phyloP scores from a whole-genome alignment of 2,888 invertebrate genomes.

The Lasioglossum malachurum region DNA sequence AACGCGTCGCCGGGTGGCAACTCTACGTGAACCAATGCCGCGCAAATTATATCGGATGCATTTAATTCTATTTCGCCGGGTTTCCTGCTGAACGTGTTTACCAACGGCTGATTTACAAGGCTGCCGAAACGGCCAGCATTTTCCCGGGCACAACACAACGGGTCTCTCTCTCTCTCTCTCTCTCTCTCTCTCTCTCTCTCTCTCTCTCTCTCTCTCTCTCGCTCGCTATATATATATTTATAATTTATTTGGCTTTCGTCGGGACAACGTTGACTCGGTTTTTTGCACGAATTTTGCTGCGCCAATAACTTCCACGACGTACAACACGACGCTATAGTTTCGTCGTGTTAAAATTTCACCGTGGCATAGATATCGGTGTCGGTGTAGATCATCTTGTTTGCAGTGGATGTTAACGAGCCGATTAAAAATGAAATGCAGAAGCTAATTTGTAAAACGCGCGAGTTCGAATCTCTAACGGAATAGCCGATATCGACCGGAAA shows the following conservation, averaged over 20 bases:
- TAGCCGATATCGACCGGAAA: background rate
- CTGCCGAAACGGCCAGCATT: slow-evolving; percentile 8
- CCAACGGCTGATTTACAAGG: slow-evolving; percentile 45
- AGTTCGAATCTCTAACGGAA: background rate
- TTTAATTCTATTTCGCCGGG: slow-evolving; percentile 34
- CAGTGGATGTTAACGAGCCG: too few relatives aligned
- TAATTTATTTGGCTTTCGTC: slow-evolving; percentile 30
- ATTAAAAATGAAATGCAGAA: too few relatives aligned
- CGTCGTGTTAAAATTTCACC: slow-evolving; percentile 5
- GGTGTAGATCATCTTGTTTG: too few relatives aligned
- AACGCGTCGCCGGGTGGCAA: background rate
- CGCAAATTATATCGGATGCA: slow-evolving; percentile 40
- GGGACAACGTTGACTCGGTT: slow-evolving; percentile 19
- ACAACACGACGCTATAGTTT: background rate
- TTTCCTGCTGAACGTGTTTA: slow-evolving; percentile 37
- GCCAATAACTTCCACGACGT: background rate
- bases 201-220: background rate
- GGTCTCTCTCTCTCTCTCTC: background rate
- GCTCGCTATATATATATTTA: background rate
- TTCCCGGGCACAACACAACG: background rate
- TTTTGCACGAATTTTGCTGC: slow-evolving; percentile 27
- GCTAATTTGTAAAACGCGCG: background rate
- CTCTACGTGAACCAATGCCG: slow-evolving; percentile 11
- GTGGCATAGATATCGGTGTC: background rate
- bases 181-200: background rate